Percentiles rank a stretch among this genome's conserved stretches.
phyloP scores from a whole-genome alignment of 2,797 vertebrate genomes.

The Aplochiton taeniatus region DNA sequence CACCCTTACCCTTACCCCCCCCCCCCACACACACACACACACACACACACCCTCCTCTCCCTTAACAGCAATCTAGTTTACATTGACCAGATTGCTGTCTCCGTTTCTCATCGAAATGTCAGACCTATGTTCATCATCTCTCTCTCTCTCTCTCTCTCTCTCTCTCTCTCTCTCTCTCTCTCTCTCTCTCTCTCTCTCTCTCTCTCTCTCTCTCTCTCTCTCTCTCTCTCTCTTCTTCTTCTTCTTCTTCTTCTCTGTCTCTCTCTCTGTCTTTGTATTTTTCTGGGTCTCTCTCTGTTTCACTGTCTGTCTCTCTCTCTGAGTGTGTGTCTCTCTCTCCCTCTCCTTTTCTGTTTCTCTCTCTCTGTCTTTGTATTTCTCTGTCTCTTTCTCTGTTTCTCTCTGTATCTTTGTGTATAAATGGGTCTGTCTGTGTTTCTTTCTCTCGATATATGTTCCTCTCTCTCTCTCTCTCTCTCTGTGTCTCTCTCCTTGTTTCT shows the following conservation, averaged over 20 bases:
- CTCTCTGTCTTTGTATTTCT: slow-evolving; percentile 12
- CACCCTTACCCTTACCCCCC: background rate
- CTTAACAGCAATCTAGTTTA: background rate
- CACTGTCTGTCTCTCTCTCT: background rate
- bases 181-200: background rate
- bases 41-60: background rate
- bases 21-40: slow-evolving; percentile 5
- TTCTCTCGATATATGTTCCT: too few relatives aligned
- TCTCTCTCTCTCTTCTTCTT: background rate
- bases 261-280: background rate
- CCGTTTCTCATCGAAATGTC: background rate
- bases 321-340: too few relatives aligned
- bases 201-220: too few relatives aligned
- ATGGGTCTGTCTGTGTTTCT: too few relatives aligned
- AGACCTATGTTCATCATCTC: background rate
- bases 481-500: background rate
- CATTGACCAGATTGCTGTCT: background rate
- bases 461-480: too few relatives aligned
- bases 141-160: background rate
- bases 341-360: background rate
- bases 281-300: too few relatives aligned
- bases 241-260: slow-evolving; percentile 10
- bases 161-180: slow-evolving; percentile 14
- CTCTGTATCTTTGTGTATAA: too few relatives aligned
- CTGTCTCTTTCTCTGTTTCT: background rate